These are phyloP conservation scores for Carassius carassius DNA, from an alignment of 2,113 vertebrate species.

Conservation along the genomic window DNA sequence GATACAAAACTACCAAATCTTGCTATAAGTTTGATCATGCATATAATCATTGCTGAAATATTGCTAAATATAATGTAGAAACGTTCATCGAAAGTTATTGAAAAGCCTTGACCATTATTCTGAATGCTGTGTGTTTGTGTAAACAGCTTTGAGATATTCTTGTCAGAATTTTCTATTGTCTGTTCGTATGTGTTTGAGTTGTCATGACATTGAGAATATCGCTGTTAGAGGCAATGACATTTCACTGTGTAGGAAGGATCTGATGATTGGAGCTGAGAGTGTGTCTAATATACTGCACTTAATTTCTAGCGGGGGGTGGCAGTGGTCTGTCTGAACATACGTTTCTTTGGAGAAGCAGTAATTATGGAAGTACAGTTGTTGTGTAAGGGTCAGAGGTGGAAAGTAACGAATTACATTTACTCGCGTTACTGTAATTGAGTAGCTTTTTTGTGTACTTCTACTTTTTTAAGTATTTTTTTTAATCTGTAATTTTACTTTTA, in stretches of 20 bases:
- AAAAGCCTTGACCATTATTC: neutral
- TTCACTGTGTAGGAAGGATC: constrained; percentile 23
- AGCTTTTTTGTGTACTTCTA: too few species aligned
- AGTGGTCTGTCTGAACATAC: constrained; percentile 14
- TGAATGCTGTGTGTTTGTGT: neutral
- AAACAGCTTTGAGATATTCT: constrained; percentile 6
- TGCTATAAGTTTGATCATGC: too few species aligned
- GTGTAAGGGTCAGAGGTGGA: constrained; percentile 51
- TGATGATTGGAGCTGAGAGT: neutral
- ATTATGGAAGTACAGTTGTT: constrained; percentile 19
- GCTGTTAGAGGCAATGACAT: constrained; percentile 23
- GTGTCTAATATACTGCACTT: neutral
- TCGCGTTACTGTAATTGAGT: too few species aligned
- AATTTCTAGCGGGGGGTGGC: neutral
- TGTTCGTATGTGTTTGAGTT: neutral
- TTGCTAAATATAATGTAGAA: too few species aligned
- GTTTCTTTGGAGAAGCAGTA: constrained; percentile 10
- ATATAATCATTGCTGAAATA: too few species aligned
- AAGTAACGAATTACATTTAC: too few species aligned
- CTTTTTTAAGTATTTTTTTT: too few species aligned
- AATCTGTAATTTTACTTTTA: too few species aligned
- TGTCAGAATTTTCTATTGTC: neutral
- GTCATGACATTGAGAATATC: constrained; percentile 27
- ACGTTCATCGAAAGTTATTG: neutral
- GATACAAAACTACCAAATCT: too few species aligned